phyloP scores from a whole-genome alignment of 1,140 invertebrate genomes.

The Caenorhabditis tropicalis region DNA sequence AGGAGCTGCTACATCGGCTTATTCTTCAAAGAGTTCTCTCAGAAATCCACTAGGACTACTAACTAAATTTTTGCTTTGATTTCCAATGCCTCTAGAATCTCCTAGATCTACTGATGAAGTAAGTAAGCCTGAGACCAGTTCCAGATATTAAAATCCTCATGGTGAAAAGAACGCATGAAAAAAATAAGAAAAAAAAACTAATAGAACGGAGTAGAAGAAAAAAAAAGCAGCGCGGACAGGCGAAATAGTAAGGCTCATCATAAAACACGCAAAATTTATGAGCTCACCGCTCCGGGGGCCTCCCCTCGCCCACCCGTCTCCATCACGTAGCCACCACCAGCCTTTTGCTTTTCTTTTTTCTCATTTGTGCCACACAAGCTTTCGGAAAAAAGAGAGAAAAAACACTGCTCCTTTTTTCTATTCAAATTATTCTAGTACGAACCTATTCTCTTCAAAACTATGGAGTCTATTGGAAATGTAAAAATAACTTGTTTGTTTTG shows the following conservation, averaged over 20 bases:
- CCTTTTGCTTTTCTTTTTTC: neutral
- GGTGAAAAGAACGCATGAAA: neutral
- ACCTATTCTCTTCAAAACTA: neutral
- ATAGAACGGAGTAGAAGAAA: neutral
- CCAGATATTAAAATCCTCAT: no score
- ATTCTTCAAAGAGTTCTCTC: no score
- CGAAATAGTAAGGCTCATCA: slow-evolving; percentile 21
- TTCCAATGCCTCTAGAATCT: no score
- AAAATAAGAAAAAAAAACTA: neutral
- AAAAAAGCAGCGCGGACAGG: slow-evolving; percentile 8
- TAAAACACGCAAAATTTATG: slow-evolving; percentile 40
- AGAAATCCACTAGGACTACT: no score
- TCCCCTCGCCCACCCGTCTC: neutral
- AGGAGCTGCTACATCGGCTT: no score
- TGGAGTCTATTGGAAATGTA: neutral
- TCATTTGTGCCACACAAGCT: slow-evolving; percentile 36
- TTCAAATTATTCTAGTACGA: neutral
- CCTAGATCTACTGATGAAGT: no score
- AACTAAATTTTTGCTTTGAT: no score
- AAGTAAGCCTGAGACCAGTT: no score
- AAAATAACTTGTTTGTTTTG: neutral
- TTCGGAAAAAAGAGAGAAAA: neutral
- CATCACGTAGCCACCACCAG: slow-evolving; percentile 11
- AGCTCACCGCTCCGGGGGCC: slow-evolving; percentile 15
- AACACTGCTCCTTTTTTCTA: neutral